Evolutionary conservation across 1,140 invertebrate species (phyloP).

Genomic region (Atta texana): DNA sequence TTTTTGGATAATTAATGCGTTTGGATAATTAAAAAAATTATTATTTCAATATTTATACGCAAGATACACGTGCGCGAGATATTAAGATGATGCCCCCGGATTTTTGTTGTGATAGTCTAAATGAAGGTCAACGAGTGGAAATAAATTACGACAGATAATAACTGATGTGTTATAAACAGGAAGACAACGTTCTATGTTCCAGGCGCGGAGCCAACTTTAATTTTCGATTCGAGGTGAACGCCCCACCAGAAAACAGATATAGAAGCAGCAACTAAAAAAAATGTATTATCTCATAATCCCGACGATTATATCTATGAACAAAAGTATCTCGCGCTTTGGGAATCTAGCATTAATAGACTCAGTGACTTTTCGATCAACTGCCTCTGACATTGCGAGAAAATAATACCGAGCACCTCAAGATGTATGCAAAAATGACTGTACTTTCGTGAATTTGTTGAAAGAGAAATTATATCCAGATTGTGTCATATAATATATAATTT

Average conservation of each 20-base stretch:
- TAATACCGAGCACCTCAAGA: not conserved
- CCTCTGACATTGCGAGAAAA: not conserved
- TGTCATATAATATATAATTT: not conserved
- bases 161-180: constrained; percentile 56
- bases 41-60: not conserved
- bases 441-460: not conserved
- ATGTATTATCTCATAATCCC: not conserved
- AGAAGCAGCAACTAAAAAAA: not conserved
- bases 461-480: not conserved
- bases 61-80: not conserved
- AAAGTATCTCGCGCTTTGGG: not conserved
- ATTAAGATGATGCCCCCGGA: constrained; percentile 6
- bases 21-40: not conserved
- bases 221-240: constrained; percentile 11
- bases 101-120: constrained; percentile 57
- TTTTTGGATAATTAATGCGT: not conserved
- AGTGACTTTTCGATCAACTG: not conserved
- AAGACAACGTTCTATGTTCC: constrained; percentile 47
- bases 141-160: constrained; percentile 57
- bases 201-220: constrained; percentile 50
- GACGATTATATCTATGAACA: not conserved
- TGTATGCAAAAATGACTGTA: not conserved
- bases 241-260: not conserved
- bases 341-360: not conserved
- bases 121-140: constrained; percentile 46